phyloP scores from a whole-genome alignment of 2,113 vertebrate species.

The Nothocercus nigrocapillus region DNA sequence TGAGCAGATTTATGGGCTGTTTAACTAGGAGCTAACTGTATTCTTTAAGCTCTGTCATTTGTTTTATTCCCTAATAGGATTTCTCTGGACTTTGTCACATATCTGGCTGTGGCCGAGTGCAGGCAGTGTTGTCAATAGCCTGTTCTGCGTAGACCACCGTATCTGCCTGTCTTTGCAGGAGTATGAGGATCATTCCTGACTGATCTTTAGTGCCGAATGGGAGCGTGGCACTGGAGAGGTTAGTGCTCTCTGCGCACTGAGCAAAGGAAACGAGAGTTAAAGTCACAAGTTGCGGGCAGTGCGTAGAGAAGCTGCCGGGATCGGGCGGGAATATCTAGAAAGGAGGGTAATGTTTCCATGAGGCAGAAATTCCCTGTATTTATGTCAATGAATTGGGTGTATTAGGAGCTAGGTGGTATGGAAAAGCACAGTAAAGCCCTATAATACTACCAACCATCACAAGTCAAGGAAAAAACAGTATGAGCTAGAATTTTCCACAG shows the following conservation, averaged over 20 bases:
- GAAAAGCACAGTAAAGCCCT: not conserved
- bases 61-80: constrained; percentile 62
- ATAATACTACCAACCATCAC: not conserved
- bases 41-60: constrained; percentile 60
- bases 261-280: not conserved
- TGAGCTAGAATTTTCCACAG: not conserved
- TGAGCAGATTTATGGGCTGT: constrained; percentile 43
- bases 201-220: not conserved
- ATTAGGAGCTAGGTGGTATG: not conserved
- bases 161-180: not conserved
- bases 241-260: not conserved
- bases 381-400: not conserved
- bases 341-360: not conserved
- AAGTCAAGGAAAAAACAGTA: not conserved
- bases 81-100: constrained; percentile 44
- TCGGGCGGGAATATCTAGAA: not conserved
- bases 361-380: not conserved
- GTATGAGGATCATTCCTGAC: not conserved
- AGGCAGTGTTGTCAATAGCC: not conserved
- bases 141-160: not conserved
- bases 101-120: not conserved
- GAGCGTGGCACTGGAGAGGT: not conserved
- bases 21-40: constrained; percentile 45
- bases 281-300: not conserved
- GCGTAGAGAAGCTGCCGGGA: not conserved